phyloP scores from a whole-genome alignment of 2,888 invertebrate species.

The Drosophila tanythrix region DNA sequence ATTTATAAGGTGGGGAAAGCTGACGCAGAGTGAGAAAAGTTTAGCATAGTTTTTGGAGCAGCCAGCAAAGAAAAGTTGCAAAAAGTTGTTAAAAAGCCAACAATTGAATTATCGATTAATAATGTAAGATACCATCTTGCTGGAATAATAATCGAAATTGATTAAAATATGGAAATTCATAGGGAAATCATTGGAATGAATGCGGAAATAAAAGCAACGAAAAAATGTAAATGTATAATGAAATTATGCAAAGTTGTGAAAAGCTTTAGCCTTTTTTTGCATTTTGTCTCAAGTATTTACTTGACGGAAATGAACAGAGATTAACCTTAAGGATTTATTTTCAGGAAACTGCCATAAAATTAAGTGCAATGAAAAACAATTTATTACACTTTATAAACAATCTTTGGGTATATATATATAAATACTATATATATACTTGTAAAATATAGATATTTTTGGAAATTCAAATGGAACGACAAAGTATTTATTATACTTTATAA shows the following conservation, averaged over 20 bases:
- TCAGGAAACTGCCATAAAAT: neutral
- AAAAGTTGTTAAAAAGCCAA: neutral
- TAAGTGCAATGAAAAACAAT: neutral
- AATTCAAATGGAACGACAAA: neutral
- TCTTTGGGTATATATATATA: neutral
- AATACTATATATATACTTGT: neutral
- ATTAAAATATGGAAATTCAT: slow-evolving; percentile 2
- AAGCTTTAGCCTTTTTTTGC: neutral
- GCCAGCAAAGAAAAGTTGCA: neutral
- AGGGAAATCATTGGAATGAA: neutral
- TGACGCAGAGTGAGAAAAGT: slow-evolving; percentile 32
- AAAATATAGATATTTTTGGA: neutral
- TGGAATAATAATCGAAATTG: slow-evolving; percentile 12
- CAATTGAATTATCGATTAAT: slow-evolving; percentile 44
- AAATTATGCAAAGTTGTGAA: neutral
- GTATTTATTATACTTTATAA: neutral
- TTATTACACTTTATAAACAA: neutral
- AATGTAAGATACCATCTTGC: slow-evolving; percentile 4
- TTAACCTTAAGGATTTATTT: neutral
- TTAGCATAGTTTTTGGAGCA: slow-evolving; percentile 55
- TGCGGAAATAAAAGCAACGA: neutral
- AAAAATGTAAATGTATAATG: neutral
- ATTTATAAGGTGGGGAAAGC: slow-evolving; percentile 38
- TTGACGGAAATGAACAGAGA: neutral
- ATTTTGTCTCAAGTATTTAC: neutral